These are phyloP conservation scores for Folsomia candida DNA, from an alignment of 2,888 invertebrate genomes.

Conservation along the genomic window DNA sequence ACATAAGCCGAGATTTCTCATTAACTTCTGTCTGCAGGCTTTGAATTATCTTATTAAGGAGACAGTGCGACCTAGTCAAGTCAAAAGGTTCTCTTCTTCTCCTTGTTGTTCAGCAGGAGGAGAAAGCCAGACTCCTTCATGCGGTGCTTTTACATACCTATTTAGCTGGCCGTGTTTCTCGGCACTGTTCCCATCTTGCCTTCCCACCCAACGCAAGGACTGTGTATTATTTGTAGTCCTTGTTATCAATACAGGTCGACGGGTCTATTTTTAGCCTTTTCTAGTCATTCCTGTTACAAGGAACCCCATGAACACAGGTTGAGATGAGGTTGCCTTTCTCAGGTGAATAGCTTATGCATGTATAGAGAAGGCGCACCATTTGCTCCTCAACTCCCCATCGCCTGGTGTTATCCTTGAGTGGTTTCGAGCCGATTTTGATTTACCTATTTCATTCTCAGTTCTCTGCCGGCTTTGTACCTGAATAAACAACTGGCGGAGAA, in stretches of 20 bases:
- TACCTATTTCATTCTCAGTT: not conserved
- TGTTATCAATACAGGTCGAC: not conserved
- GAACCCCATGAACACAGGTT: not conserved
- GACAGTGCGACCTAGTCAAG: not conserved
- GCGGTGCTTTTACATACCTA: not conserved
- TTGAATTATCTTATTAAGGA: not conserved
- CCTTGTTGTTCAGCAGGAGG: too few relatives aligned
- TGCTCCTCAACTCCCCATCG: not conserved
- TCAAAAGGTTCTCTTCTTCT: not conserved
- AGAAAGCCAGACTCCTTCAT: not conserved
- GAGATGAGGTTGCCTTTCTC: not conserved
- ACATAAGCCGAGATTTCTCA: not conserved
- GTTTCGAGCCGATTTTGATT: not conserved
- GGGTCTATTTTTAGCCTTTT: not conserved
- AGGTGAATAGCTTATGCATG: not conserved
- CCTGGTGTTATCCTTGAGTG: not conserved
- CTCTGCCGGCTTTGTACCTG: not conserved
- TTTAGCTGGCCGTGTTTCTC: too few relatives aligned
- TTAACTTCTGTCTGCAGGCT: conserved; percentile 8
- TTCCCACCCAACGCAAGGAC: too few relatives aligned
- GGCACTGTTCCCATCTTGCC: too few relatives aligned
- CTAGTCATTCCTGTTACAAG: not conserved
- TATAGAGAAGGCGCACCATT: too few relatives aligned
- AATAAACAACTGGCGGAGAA: not conserved
- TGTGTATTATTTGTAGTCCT: too few relatives aligned